Evolutionary conservation across 1,140 invertebrate genomes (phyloP).

Genomic region (Ganaspis sp.): DNA sequence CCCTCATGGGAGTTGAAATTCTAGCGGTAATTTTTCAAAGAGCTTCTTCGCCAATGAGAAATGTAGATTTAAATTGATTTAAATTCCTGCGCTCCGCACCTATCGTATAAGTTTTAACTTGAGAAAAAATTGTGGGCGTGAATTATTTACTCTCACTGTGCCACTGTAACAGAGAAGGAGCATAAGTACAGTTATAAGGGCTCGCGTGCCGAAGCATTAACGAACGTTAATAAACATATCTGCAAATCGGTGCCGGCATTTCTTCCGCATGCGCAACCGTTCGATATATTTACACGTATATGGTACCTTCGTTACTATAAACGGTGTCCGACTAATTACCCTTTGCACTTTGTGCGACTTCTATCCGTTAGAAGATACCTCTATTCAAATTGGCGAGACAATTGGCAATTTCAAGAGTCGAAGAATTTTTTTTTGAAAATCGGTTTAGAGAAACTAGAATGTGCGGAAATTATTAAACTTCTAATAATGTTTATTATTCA

Average conservation of each 20-base stretch:
- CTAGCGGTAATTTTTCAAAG: too few species aligned
- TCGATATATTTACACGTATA: constrained; percentile 26
- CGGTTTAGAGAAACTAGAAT: too few species aligned
- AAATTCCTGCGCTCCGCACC: too few species aligned
- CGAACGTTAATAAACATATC: constrained; percentile 28
- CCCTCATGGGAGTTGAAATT: too few species aligned
- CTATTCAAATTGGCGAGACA: too few species aligned
- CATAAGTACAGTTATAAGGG: constrained; percentile 13
- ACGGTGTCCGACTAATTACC: not conserved
- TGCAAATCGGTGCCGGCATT: constrained; percentile 20
- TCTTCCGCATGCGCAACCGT: constrained; percentile 8
- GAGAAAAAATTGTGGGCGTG: not conserved
- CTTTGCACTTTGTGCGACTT: constrained; percentile 9
- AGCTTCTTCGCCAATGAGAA: too few species aligned
- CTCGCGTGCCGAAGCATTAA: constrained; percentile 13
- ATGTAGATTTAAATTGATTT: too few species aligned
- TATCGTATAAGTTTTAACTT: not conserved
- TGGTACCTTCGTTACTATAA: constrained; percentile 19
- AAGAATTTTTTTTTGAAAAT: too few species aligned
- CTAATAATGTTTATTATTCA: too few species aligned
- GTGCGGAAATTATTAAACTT: too few species aligned
- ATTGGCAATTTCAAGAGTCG: too few species aligned
- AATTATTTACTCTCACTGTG: constrained; percentile 10
- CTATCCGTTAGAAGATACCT: not conserved
- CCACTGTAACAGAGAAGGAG: constrained; percentile 21